Base-by-base conservation (phyloP, 1,140 invertebrate species). In the Diachasmimorpha longicaudata region DNA sequence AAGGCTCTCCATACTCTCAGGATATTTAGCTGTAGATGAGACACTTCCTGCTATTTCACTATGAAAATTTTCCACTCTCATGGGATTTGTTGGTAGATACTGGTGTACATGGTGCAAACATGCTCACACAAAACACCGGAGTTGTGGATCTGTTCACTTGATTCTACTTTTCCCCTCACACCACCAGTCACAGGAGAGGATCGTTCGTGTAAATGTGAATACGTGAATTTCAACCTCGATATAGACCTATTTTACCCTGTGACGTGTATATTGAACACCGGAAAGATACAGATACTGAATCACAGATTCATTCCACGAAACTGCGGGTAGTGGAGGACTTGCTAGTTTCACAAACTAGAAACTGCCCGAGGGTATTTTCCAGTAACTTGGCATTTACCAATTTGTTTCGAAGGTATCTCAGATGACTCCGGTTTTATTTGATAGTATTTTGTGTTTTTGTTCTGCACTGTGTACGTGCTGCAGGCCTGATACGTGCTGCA, bases 301-400 rank as follows among this genome's bases (percentile, higher is more conserved):
- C 66, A 37, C 66, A 14, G 66, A 68, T 68, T 68, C 66, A 68
- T 68, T 19, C 66, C 66, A 68, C 66, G 66, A 68, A 37, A 68
- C 36, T 68, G 31, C n/a, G 23, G 23, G 19, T 11, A 11, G 21
- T 14, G 58, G 58, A 68, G 36, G 25, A 37, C 66, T 68, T 14
- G 31, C 36, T 42, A 68, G 31, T 68, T 68, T n/a, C 25, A 31
- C 31, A 37, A 68, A 68, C 66, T 68, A 68, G 66, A 68, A 68
- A 68, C 66, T 68, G 66, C 66, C 66, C 66, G 13, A 16, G 36
- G 66, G 36, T 68, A 68, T 68, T 68, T 68, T 68, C 66, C 31
- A 68, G 66, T 68, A 68, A 39, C 66, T 37, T 39, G 66, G 66
- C 66, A 68, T 68, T 68, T 68, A 16, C 66, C 66, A 68, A 68